Conservation (phyloP, 2,888 invertebrate genomes). For the Mimas tiliae region DNA sequence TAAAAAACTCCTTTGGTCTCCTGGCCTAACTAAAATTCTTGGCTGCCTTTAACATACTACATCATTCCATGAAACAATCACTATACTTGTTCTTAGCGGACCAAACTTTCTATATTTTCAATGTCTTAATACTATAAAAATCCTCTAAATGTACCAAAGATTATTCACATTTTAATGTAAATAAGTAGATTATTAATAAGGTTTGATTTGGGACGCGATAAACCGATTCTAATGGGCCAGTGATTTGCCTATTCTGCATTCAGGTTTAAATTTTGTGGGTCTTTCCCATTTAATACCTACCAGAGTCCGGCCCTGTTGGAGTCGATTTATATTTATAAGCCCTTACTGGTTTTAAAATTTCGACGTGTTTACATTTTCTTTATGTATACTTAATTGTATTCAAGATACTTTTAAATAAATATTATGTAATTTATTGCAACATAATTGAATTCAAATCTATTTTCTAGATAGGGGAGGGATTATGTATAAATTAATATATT, state of each 20-base stretch:
- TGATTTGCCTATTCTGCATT: not conserved
- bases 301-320: not conserved
- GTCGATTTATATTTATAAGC: not conserved
- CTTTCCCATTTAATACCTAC: not conserved
- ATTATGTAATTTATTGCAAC: not conserved
- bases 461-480: not conserved
- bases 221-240: not conserved
- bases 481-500: not conserved
- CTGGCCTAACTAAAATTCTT: not conserved
- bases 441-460: not conserved
- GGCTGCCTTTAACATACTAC: constrained; percentile 2
- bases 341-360: constrained; percentile 17
- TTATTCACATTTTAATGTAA: constrained; percentile 38
- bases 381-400: constrained; percentile 12
- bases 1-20: not conserved
- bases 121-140: constrained; percentile 37
- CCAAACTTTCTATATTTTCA: constrained; percentile 56
- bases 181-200: constrained; percentile 15
- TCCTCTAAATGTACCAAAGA: constrained; percentile 45
- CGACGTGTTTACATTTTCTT: constrained; percentile 16
- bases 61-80: constrained; percentile 57
- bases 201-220: not conserved
- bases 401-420: constrained; percentile 8
- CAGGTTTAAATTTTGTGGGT: too few relatives aligned
- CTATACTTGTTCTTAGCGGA: constrained; percentile 58